A percentile compares a stretch with the other conserved stretches of the same genome.
These are phyloP conservation scores for Amiota communis DNA, from an alignment of 2,888 invertebrate species.

Conservation along the genomic window DNA sequence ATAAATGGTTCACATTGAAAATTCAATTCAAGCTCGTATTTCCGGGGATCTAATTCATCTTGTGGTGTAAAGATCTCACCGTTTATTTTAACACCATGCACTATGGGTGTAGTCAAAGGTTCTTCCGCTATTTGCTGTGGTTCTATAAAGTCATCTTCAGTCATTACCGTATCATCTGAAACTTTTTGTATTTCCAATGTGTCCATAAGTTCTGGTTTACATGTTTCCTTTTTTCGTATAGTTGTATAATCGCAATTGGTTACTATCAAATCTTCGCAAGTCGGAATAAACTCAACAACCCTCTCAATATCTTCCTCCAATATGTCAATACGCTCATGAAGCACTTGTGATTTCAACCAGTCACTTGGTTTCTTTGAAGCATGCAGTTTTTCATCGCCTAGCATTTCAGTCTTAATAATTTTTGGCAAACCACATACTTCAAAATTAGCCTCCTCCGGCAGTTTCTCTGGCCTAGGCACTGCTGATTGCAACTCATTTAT, in stretches of 20 bases:
- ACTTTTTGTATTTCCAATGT: background rate
- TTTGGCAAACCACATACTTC: conserved; percentile 51
- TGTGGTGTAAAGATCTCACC: conserved; percentile 43
- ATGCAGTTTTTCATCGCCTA: background rate
- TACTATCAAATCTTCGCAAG: conserved; percentile 34
- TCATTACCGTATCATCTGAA: background rate
- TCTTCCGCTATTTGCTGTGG: background rate
- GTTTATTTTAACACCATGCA: conserved; percentile 54
- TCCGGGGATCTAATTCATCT: background rate
- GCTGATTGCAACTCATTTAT: conserved; percentile 39
- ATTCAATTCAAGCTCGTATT: conserved; percentile 35
- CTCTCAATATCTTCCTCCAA: conserved; percentile 46
- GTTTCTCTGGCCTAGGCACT: conserved; percentile 20
- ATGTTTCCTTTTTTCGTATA: no score
- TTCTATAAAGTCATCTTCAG: background rate
- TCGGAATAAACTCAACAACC: conserved; percentile 56
- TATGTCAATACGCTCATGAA: conserved; percentile 45
- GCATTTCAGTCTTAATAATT: conserved; percentile 41
- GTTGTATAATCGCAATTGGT: conserved; percentile 18
- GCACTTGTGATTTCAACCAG: conserved; percentile 54
- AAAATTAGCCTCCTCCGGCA: conserved; percentile 27
- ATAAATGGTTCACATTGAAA: conserved; percentile 59
- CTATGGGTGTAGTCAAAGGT: background rate
- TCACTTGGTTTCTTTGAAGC: background rate
- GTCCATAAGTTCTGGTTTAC: background rate